A percentile compares a stretch with the other conserved stretches of the same genome.
Conservation (phyloP, 2,888 invertebrate genomes). For the Mythimna ferrago region DNA sequence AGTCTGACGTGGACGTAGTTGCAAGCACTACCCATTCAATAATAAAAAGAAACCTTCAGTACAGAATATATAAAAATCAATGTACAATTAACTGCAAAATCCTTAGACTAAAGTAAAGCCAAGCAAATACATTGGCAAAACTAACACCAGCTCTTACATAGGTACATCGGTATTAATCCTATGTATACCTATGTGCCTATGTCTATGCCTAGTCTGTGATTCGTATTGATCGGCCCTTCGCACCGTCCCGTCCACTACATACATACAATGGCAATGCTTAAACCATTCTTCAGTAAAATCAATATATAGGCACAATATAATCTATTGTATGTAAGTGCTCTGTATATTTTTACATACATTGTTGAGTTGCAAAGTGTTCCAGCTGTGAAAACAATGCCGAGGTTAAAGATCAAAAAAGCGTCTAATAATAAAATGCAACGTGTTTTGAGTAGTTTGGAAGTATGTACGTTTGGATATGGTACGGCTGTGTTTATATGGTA, state of each 20-base stretch:
- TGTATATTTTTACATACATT: slow-evolving; percentile 58
- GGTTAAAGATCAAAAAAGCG: slow-evolving; percentile 65
- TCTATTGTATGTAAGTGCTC: slow-evolving; percentile 41
- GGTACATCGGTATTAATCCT: no score
- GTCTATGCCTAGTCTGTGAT: not conserved
- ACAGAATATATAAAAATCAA: no score
- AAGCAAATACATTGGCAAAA: not conserved
- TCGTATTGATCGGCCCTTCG: slow-evolving; percentile 9
- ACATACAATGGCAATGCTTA: slow-evolving; percentile 11
- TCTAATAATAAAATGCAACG: slow-evolving; percentile 57
- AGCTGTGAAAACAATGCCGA: slow-evolving; percentile 64
- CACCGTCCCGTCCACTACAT: not conserved
- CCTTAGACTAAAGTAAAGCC: not conserved
- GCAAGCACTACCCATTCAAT: no score
- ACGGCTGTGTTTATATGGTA: not conserved
- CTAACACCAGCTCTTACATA: no score
- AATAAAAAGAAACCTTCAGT: not conserved
- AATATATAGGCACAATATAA: not conserved
- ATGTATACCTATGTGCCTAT: not conserved
- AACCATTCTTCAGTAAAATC: slow-evolving; percentile 20
- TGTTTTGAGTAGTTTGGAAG: slow-evolving; percentile 27
- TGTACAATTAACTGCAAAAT: no score
- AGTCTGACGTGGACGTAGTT: no score
- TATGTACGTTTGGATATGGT: not conserved
- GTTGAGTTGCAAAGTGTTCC: slow-evolving; percentile 46